Evolutionary conservation across 2,797 vertebrate species (phyloP).

Genomic region (Octomys mimax): DNA sequence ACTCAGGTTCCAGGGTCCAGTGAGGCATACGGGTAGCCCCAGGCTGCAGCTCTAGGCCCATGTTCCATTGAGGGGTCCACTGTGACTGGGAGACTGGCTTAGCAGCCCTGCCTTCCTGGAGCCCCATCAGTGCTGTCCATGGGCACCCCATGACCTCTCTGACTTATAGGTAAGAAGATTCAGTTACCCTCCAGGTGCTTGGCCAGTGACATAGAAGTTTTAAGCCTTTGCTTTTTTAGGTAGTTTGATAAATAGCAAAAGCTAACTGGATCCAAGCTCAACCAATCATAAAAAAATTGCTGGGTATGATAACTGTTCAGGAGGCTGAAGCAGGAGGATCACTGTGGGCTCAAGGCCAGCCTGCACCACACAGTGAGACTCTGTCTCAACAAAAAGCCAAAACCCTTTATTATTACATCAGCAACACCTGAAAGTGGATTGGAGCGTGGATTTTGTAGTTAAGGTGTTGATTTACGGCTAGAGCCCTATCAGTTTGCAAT

Average conservation of each 20-base stretch:
- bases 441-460: not conserved
- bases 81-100: rapidly evolving
- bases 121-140: not conserved
- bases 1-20: not conserved
- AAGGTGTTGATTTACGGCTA: not conserved
- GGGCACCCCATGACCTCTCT: rapidly evolving
- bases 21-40: too few relatives aligned
- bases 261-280: not conserved
- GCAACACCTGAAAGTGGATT: not conserved
- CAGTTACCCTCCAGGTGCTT: too few relatives aligned
- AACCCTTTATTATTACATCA: too few relatives aligned
- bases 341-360: too few relatives aligned
- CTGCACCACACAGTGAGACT: too few relatives aligned
- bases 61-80: not conserved
- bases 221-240: not conserved
- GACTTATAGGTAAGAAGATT: not conserved
- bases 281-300: not conserved
- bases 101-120: not conserved
- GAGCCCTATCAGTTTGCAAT: not conserved
- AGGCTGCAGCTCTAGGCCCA: not conserved
- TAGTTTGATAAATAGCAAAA: not conserved
- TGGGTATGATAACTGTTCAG: too few relatives aligned
- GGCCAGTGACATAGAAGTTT: not conserved
- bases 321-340: too few relatives aligned
- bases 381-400: not conserved